phyloP scores from a whole-genome alignment of 2,888 invertebrate species.

The Allolobophora icterica region DNA sequence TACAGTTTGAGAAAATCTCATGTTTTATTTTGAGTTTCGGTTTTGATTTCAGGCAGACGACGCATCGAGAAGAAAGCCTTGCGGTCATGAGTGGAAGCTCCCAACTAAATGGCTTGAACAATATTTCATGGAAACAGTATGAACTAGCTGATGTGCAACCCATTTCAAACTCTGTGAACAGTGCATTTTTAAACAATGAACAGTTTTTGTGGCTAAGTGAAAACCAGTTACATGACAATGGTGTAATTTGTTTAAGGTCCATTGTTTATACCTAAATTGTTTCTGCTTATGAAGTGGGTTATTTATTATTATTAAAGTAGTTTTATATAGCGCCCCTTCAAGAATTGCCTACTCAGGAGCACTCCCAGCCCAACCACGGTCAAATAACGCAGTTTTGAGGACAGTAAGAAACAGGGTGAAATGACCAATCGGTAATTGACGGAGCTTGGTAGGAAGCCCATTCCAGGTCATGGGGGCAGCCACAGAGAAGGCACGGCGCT shows the following conservation, averaged over 20 bases:
- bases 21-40: background rate
- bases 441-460: too few relatives aligned
- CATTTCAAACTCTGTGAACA: background rate
- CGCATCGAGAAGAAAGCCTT: background rate
- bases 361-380: too few relatives aligned
- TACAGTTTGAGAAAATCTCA: background rate
- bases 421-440: too few relatives aligned
- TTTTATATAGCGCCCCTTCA: too few relatives aligned
- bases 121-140: background rate
- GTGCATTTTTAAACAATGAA: background rate
- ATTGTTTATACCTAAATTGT: background rate
- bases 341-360: too few relatives aligned
- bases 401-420: too few relatives aligned
- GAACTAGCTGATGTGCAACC: background rate
- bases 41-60: background rate
- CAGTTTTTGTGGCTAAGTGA: background rate
- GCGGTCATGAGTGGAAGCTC: background rate
- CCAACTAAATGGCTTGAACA: background rate
- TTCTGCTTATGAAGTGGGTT: too few relatives aligned
- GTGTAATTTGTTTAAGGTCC: background rate
- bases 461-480: too few relatives aligned
- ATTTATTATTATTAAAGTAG: too few relatives aligned
- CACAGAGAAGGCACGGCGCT: too few relatives aligned
- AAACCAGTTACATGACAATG: background rate
- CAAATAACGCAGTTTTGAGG: too few relatives aligned